These are phyloP conservation scores for Hydractinia echinata DNA, from an alignment of 30 jellyfish, hydroid and myxozoan species.

Conservation along the genomic window DNA sequence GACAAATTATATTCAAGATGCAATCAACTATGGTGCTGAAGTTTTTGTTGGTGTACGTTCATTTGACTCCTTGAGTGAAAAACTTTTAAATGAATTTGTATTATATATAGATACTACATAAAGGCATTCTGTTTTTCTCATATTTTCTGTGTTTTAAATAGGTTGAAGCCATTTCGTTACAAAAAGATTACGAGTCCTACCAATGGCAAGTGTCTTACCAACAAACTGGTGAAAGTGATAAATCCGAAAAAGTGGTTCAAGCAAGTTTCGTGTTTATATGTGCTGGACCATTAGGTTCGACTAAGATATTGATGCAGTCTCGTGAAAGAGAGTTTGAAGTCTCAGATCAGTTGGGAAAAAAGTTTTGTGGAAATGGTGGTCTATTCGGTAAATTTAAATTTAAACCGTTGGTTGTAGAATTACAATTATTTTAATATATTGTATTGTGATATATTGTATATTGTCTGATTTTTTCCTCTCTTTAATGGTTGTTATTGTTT, in stretches of 20 bases:
- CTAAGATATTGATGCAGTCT: constrained; percentile 77
- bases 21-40: constrained; percentile 92
- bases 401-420: no score
- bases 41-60: constrained; percentile 68
- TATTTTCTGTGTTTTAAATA: constrained; percentile 7
- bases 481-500: background rate
- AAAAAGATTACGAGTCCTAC: constrained; percentile 74
- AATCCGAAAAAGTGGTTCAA: constrained; percentile 61
- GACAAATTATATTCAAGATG: constrained; percentile 94
- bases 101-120: background rate
- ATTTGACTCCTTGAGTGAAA: background rate
- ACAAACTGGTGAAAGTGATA: constrained; percentile 44
- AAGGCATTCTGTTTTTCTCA: background rate
- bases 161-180: constrained; percentile 79
- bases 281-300: constrained; percentile 94
- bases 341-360: constrained; percentile 84
- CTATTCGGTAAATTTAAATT: constrained; percentile 52
- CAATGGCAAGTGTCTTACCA: constrained; percentile 87
- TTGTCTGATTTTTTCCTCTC: background rate
- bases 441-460: constrained; percentile 8
- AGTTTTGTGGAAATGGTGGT: constrained; percentile 86
- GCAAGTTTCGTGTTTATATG: constrained; percentile 74
- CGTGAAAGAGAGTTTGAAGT: constrained; percentile 72
- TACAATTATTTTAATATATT: background rate
- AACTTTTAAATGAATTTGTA: background rate